Evolutionary conservation across 2,888 invertebrate genomes (phyloP).

Genomic region (Entomobrya proxima): DNA sequence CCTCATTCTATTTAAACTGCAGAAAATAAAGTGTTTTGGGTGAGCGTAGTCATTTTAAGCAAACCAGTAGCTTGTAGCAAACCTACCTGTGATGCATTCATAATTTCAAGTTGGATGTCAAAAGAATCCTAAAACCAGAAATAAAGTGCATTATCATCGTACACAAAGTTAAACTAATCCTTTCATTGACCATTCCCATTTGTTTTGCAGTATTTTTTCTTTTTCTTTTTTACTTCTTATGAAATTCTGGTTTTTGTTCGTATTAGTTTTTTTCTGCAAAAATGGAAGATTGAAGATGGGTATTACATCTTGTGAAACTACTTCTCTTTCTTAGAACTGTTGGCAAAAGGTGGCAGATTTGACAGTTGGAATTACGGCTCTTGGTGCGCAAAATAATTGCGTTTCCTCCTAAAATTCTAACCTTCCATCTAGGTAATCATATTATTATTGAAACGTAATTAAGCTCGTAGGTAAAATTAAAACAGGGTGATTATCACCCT

Average conservation of each 20-base stretch:
- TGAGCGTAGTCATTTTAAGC: background rate
- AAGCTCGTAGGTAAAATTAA: constrained; percentile 21
- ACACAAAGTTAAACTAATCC: background rate
- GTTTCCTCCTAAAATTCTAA: background rate
- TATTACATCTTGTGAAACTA: background rate
- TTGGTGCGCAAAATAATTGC: background rate
- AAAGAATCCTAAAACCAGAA: constrained; percentile 12
- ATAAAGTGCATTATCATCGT: too few species aligned
- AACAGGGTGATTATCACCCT: constrained; percentile 14
- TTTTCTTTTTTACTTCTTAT: background rate
- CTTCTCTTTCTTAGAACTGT: background rate
- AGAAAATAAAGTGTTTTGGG: background rate
- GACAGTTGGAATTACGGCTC: background rate
- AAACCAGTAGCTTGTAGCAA: constrained; percentile 28
- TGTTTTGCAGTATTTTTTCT: background rate
- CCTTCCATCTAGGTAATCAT: background rate
- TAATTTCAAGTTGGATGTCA: constrained; percentile 1
- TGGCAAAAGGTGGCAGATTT: background rate
- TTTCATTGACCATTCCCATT: background rate
- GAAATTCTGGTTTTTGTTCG: background rate
- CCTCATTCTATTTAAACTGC: constrained; percentile 1
- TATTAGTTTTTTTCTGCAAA: background rate
- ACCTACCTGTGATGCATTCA: constrained; percentile 22
- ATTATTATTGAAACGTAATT: background rate
- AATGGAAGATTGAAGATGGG: background rate